Conservation (phyloP, 2,797 vertebrate genomes). For the Podargus strigoides region DNA sequence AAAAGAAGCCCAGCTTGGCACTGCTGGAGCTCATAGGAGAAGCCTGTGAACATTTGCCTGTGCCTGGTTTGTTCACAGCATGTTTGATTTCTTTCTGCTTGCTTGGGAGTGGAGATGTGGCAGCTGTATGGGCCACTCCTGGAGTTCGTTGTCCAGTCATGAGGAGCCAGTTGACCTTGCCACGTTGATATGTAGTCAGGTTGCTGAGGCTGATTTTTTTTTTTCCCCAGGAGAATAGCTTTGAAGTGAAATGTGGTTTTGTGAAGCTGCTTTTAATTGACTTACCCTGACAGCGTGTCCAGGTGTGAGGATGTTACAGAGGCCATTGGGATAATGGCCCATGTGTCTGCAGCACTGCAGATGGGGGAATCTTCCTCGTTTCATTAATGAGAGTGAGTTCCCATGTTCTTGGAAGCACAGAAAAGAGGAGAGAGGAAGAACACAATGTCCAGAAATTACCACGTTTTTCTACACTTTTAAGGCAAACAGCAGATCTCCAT, state of each 20-base stretch:
- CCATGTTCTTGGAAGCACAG: rapidly evolving
- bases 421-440: background rate
- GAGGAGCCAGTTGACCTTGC: background rate
- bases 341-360: rapidly evolving
- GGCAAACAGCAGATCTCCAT: background rate
- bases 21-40: background rate
- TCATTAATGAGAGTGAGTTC: background rate
- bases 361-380: background rate
- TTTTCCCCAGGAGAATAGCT: background rate
- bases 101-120: background rate
- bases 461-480: background rate
- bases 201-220: background rate
- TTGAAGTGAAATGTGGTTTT: background rate
- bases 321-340: background rate
- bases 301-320: background rate
- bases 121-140: background rate
- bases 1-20: background rate
- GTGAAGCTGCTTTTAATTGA: slow-evolving; percentile 24
- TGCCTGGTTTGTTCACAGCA: background rate
- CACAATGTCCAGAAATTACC: background rate
- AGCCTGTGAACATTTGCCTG: background rate
- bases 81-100: background rate
- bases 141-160: rapidly evolving
- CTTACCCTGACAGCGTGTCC: background rate
- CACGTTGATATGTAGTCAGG: rapidly evolving